phyloP scores from a whole-genome alignment of 2,797 vertebrate species.

The Diceros bicornis region DNA sequence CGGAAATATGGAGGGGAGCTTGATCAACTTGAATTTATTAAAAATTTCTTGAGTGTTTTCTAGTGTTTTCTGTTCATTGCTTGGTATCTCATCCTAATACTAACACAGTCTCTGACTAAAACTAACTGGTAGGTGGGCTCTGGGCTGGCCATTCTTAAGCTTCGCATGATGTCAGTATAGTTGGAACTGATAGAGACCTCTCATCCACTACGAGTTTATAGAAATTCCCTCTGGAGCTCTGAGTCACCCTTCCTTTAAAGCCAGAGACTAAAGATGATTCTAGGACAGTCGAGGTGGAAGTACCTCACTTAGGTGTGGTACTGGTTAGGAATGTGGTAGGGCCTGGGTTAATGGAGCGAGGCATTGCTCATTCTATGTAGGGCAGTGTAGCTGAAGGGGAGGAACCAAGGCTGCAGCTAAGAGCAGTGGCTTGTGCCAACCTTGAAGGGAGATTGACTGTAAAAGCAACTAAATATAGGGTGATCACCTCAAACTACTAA shows the following conservation, averaged over 20 bases:
- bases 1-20: neutral
- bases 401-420: neutral
- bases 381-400: too few species aligned
- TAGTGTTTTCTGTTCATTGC: neutral
- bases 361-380: too few species aligned
- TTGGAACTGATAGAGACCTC: neutral
- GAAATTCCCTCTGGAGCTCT: neutral
- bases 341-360: neutral
- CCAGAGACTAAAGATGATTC: neutral
- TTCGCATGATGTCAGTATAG: neutral
- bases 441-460: neutral
- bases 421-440: neutral
- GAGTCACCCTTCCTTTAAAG: neutral
- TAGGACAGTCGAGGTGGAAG: neutral
- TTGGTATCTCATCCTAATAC: neutral
- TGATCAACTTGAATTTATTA: neutral
- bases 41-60: neutral
- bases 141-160: neutral
- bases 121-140: neutral
- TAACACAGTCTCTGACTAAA: neutral
- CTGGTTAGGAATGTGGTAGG: neutral
- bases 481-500: neutral
- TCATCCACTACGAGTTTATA: neutral
- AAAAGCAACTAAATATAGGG: neutral
- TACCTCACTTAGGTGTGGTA: neutral